Base-by-base conservation (phyloP, 2,888 invertebrate species). In the Drosophila parthenogenetica region DNA sequence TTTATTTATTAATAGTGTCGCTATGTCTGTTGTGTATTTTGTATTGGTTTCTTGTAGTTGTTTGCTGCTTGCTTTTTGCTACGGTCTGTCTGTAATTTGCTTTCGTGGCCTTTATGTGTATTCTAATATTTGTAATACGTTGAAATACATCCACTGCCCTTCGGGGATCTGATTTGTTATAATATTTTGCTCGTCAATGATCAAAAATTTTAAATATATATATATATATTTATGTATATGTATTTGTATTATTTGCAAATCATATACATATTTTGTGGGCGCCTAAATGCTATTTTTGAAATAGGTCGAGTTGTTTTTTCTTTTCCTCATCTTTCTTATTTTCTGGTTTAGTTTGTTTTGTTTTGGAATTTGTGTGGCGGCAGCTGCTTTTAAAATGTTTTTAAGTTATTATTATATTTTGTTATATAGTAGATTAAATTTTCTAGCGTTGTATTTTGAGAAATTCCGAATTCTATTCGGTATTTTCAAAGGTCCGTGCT, bases 101-200 rank as follows among this genome's bases (percentile, higher is more conserved):
- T 55, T 46, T 51, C 65, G 60, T 73, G 67, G 70, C 57, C 66
- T 65, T 76, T 75, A 29, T 29, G 60, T 76, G 70, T 86, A 83
- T 85, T 85, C 82, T 74, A 80, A 79, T 87, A 80, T 86, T 86
- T 88, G 79, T 83, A 90, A 86, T 89, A 89, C 82, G 75, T 84
- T 72, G 79, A 87, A 87, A 90, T 89, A 89, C 85, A 80, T 78
- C 62, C 74, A 86, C 77, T 75, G 74, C 77, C 65, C 57, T 60
- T 76, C 49, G 72, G 69, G 69, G 53, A 64, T 72, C 65, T 55
- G 43, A 62, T 68, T 32, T 58, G 40, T 51, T 57, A 29, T 29
- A 29, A 48, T 42, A 22, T 68, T 61, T 43, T 51, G 60, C 55
- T 66, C 58, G 55, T 64, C 75, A 73, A 64, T 76, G 60, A 66